These are phyloP conservation scores for Drosophila kuntzei DNA, from an alignment of 2,888 invertebrate species.

Conservation along the genomic window DNA sequence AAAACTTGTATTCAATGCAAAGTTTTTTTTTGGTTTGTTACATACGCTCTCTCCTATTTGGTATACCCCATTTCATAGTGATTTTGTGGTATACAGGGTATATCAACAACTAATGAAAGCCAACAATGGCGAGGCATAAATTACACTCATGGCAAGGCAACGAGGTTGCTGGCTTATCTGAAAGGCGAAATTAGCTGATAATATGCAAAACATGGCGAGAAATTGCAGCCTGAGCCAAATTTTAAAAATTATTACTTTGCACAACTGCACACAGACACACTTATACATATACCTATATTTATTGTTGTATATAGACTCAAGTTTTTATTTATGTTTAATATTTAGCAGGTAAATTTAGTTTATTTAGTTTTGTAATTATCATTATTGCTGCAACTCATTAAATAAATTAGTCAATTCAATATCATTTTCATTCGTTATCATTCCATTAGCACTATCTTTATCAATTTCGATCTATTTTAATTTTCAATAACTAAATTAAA, in stretches of 20 bases:
- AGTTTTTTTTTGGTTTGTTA: not conserved
- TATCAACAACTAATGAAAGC: conserved; percentile 34
- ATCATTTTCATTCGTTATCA: conserved; percentile 20
- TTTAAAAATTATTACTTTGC: conserved; percentile 75
- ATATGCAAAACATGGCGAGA: conserved; percentile 79
- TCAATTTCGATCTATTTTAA: conserved; percentile 24
- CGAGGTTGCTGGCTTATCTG: conserved; percentile 75
- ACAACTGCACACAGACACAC: conserved; percentile 51
- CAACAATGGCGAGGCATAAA: conserved; percentile 73
- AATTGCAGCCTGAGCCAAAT: conserved; percentile 75
- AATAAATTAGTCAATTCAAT: conserved; percentile 4
- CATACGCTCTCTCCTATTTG: not conserved
- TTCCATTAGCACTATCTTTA: conserved; percentile 16
- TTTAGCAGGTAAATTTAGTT: not conserved
- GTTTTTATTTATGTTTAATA: not conserved
- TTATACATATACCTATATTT: not conserved
- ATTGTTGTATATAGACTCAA: not conserved
- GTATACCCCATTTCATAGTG: conserved; percentile 7
- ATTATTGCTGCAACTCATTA: not conserved
- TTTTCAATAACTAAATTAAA: conserved; percentile 30
- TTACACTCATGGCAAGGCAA: conserved; percentile 75
- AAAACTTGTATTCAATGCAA: not conserved
- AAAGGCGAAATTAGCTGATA: conserved; percentile 79
- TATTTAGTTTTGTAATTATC: not conserved
- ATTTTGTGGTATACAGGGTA: conserved; percentile 25